A percentile compares a stretch with the other conserved stretches of the same genome.
phyloP scores from a whole-genome alignment of 2,113 vertebrate genomes.

The Engystomops pustulosus region DNA sequence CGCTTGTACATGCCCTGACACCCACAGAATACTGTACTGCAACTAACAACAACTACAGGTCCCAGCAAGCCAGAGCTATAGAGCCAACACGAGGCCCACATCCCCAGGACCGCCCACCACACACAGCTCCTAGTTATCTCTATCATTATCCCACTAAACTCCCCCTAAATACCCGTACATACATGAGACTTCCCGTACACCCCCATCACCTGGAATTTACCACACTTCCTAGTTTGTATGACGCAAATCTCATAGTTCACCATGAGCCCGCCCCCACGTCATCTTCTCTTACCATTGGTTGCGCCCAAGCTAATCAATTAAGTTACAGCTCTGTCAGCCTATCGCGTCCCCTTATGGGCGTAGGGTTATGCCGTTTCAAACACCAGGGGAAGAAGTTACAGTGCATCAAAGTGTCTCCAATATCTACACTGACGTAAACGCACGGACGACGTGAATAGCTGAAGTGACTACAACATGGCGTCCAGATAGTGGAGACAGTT shows the following conservation, averaged over 20 bases:
- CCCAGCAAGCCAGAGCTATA: background rate
- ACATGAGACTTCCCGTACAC: slow-evolving; percentile 1
- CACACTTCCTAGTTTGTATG: background rate
- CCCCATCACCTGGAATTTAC: slow-evolving; percentile 18
- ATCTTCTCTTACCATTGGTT: slow-evolving; percentile 3
- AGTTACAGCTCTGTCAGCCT: background rate
- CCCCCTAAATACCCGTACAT: background rate
- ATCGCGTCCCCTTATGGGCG: background rate
- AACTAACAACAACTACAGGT: background rate
- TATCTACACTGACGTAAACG: background rate
- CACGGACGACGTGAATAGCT: too few species aligned
- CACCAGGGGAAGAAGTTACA: background rate
- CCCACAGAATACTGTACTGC: background rate
- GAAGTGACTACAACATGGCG: slow-evolving; percentile 10
- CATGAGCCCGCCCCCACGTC: background rate
- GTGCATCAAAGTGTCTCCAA: background rate
- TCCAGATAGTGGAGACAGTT: background rate
- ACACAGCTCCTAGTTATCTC: too few species aligned
- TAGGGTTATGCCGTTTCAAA: background rate
- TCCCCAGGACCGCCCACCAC: too few species aligned
- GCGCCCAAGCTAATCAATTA: background rate
- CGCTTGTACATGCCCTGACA: too few species aligned
- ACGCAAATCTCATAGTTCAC: background rate
- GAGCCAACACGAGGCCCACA: background rate
- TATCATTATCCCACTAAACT: too few species aligned